A percentile compares a stretch with the other conserved stretches of the same genome.
Evolutionary conservation across 2,113 vertebrate species (phyloP).

Genomic region (Percopsis transmontana): DNA sequence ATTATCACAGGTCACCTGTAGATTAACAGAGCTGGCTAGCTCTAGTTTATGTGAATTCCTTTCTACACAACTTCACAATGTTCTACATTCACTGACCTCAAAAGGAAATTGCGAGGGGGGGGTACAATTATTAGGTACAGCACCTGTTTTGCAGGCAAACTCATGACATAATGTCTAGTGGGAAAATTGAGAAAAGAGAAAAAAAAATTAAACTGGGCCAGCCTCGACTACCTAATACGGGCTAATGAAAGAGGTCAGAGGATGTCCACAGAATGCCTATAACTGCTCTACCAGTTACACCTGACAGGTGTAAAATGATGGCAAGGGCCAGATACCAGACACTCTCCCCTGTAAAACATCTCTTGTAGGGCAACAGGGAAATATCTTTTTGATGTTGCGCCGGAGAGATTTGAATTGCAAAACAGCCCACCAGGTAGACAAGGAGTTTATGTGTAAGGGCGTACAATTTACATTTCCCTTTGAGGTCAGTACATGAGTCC

Average conservation of each 20-base stretch:
- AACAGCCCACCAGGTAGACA: conserved; percentile 32
- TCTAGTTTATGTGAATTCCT: not conserved
- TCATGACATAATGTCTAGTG: conserved; percentile 49
- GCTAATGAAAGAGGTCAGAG: conserved; percentile 38
- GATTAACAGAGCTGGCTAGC: not conserved
- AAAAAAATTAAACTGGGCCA: conserved; percentile 28
- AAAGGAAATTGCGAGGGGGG: conserved; percentile 11
- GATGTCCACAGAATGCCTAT: conserved; percentile 15
- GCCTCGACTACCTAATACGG: conserved; percentile 16
- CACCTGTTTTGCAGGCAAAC: conserved; percentile 8
- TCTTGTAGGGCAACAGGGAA: conserved; percentile 40
- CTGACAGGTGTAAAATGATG: conserved; percentile 23
- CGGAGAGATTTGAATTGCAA: conserved; percentile 73
- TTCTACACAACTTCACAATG: not conserved
- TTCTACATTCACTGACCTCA: conserved; percentile 7
- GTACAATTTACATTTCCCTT: conserved; percentile 21
- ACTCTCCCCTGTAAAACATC: conserved; percentile 32
- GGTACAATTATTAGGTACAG: conserved; percentile 15
- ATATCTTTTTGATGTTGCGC: conserved; percentile 53
- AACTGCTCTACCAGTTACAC: conserved; percentile 43
- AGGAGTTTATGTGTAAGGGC: conserved; percentile 31
- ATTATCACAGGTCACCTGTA: not conserved
- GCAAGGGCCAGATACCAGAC: conserved; percentile 44
- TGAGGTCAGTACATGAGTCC: too few relatives aligned
- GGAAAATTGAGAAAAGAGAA: conserved; percentile 19